Percentiles rank a stretch among this genome's conserved stretches.
These are phyloP conservation scores for Austrofundulus limnaeus DNA, from an alignment of 2,113 vertebrate species.

Conservation along the genomic window DNA sequence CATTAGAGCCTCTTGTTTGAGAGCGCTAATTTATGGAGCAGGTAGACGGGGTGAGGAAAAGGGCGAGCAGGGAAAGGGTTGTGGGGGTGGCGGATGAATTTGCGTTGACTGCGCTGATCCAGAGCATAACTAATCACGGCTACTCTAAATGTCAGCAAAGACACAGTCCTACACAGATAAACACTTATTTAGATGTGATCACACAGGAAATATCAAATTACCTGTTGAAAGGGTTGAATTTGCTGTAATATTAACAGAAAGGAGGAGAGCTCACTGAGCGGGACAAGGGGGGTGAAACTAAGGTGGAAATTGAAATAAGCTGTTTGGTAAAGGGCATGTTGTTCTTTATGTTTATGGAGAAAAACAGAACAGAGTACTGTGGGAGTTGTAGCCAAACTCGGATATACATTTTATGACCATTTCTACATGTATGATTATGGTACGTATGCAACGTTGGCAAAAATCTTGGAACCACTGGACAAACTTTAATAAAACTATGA, in stretches of 20 bases:
- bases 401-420: no score
- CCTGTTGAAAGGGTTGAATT: constrained; percentile 27
- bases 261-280: background rate
- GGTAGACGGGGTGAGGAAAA: constrained; percentile 32
- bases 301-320: background rate
- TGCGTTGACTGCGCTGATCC: constrained; percentile 37
- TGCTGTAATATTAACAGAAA: constrained; percentile 11
- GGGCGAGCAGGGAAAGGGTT: background rate
- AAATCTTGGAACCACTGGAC: no score
- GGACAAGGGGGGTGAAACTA: background rate
- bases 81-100: background rate
- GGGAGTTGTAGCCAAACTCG: constrained; percentile 6
- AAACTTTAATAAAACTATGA: no score
- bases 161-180: constrained; percentile 13
- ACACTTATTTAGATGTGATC: constrained; percentile 20
- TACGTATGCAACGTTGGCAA: no score
- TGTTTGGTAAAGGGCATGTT: constrained; percentile 9
- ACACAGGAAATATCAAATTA: constrained; percentile 45
- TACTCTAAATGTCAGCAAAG: constrained; percentile 47
- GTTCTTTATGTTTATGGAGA: constrained; percentile 6
- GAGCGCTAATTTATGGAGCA: constrained; percentile 49
- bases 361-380: constrained; percentile 27
- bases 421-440: no score
- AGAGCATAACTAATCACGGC: constrained; percentile 60
- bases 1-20: constrained; percentile 71